phyloP scores from a whole-genome alignment of 2,113 vertebrate genomes.

The Axis porcinus region DNA sequence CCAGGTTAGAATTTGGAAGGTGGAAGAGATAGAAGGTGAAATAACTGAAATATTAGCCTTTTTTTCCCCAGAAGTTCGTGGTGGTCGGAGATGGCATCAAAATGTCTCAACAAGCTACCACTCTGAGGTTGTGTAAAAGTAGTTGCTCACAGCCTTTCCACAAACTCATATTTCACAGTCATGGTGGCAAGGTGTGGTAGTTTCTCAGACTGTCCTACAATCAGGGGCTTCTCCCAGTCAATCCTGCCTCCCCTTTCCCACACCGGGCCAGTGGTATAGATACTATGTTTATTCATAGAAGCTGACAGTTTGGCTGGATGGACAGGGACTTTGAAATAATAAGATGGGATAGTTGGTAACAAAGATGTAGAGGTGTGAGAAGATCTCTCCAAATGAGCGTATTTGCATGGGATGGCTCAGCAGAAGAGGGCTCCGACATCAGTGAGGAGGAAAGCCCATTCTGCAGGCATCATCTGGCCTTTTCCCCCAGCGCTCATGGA shows the following conservation, averaged over 20 bases:
- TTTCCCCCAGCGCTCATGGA: neutral
- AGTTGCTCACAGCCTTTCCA: neutral
- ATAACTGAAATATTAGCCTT: neutral
- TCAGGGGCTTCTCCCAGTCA: neutral
- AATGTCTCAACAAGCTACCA: neutral
- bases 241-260: neutral
- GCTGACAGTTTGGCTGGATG: neutral
- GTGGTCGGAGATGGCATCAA: neutral
- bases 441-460: neutral
- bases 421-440: neutral
- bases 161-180: neutral
- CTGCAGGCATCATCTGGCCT: neutral
- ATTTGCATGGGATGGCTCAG: neutral
- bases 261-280: neutral
- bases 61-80: neutral
- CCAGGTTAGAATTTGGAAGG: neutral
- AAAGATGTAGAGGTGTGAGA: neutral
- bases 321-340: neutral
- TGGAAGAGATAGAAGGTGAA: neutral
- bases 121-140: neutral
- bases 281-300: neutral
- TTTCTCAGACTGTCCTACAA: neutral
- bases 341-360: neutral
- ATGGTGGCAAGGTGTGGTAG: neutral
- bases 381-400: neutral